A percentile compares a stretch with the other conserved stretches of the same genome.
These are phyloP conservation scores for Elmis aenea DNA, from an alignment of 2,888 invertebrate genomes.

Conservation along the genomic window DNA sequence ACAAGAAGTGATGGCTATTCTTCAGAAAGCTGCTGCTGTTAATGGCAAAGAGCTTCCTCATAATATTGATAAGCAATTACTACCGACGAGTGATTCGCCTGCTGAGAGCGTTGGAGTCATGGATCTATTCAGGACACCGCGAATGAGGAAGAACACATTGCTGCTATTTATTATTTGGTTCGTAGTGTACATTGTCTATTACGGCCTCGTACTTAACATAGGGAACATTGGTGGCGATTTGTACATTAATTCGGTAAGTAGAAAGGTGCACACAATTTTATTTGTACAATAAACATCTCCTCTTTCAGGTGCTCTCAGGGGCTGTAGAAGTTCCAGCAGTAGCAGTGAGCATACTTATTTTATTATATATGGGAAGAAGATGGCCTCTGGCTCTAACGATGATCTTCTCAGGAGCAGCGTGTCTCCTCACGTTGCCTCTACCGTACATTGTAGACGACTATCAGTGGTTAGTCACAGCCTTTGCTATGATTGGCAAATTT, in stretches of 20 bases:
- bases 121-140: constrained; percentile 62
- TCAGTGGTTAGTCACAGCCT: constrained; percentile 66
- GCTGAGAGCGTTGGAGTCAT: constrained; percentile 51
- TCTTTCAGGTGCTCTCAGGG: constrained; percentile 56
- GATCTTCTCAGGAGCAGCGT: constrained; percentile 64
- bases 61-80: constrained; percentile 64
- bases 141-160: constrained; percentile 62
- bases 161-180: constrained; percentile 73
- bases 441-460: constrained; percentile 51
- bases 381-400: constrained; percentile 67
- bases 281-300: no score
- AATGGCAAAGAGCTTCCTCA: constrained; percentile 61
- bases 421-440: constrained; percentile 53
- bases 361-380: constrained; percentile 69
- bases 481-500: constrained; percentile 76
- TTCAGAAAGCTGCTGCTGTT: constrained; percentile 60
- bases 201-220: constrained; percentile 69
- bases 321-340: constrained; percentile 76
- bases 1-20: constrained; percentile 62
- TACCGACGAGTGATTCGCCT: constrained; percentile 47
- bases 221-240: constrained; percentile 71
- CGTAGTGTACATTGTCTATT: constrained; percentile 71
- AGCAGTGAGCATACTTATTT: constrained; percentile 67
- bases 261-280: background rate
- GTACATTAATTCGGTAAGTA: constrained; percentile 65